Evolutionary conservation across 2,113 vertebrate genomes (phyloP), one percentile per base, ranked within the genome.

Genomic region (Colossoma macropomum): DNA sequence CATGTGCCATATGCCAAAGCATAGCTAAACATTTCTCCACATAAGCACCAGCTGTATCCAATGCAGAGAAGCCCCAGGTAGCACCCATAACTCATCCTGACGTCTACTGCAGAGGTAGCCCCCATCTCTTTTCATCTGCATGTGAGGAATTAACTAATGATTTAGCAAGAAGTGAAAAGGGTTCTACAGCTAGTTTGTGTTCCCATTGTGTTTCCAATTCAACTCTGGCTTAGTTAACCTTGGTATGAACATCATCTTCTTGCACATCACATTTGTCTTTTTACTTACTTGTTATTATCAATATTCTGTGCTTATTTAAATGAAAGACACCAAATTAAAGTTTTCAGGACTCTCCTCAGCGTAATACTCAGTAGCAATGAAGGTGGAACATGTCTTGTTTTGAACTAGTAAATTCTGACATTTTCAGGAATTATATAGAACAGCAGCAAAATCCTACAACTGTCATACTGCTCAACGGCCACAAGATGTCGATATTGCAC

Each of bases 401-500:
- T 56, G 19, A 21, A 21, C 34, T 38, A 7, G 7, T 38, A 21
- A 7, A 1, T 7, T 17, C 54, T 56, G 19, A 21, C 19, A 59
- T n/a, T 15, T 15, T 59, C 12, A 25, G 25, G 13, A 27, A 27
- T 12, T 0, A 1, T 60, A n/a, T n/a, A n/a, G 4, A 8, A 12
- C 56, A 23, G 6, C 6, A 60, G 19, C 15, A 28, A 17, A 70
- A 41, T 34, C 2, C 1, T 38, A 10, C 63, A 70, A 52, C 0
- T 62, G 86, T 21, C 16, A 25, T 82, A 63, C 1, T 25, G 3
- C 15, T n/a, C 19, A 34, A 38, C 59, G 12, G 62, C 76, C 83
- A 83, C 70, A 63, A 69, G 86, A 50, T 87, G 77, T 25, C 19
- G 70, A 25, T 66, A 70, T 83, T 83, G 50, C 13, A 52, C 25